A percentile compares a stretch with the other conserved stretches of the same genome.
phyloP scores from a whole-genome alignment of 2,797 vertebrate genomes.

The Threskiornis aethiopicus region DNA sequence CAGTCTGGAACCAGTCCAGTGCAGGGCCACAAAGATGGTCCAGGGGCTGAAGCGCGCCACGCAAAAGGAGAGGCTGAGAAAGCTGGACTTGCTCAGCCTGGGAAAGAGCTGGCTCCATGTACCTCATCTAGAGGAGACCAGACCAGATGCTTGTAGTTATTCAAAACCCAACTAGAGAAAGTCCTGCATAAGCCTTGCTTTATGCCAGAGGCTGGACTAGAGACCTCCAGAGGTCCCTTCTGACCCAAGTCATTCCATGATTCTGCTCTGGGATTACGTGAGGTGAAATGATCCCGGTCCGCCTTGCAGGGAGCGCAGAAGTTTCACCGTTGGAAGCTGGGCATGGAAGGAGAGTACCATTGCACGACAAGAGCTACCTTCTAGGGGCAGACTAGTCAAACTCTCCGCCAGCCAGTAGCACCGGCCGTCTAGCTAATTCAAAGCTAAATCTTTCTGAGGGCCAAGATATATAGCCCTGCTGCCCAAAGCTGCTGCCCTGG shows the following conservation, averaged over 20 bases:
- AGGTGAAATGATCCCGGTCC: background rate
- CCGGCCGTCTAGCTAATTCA: background rate
- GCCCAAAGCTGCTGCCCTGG: background rate
- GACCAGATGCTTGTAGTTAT: background rate
- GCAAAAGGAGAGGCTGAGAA: background rate
- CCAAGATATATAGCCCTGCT: background rate
- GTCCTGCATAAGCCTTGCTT: background rate
- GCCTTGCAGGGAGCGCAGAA: background rate
- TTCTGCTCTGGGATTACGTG: background rate
- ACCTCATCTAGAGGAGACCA: background rate
- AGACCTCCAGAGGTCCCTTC: background rate
- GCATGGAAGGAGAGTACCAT: background rate
- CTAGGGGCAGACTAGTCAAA: background rate
- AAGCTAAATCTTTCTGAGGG: background rate
- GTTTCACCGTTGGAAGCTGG: background rate
- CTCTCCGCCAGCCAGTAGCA: background rate
- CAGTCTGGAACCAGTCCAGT: background rate
- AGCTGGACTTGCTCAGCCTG: background rate
- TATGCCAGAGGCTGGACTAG: background rate
- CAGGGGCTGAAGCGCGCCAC: background rate
- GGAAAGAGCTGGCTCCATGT: background rate
- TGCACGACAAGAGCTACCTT: background rate
- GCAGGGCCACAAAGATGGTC: fast-evolving
- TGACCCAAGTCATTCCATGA: background rate
- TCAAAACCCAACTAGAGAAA: background rate